Evolutionary conservation across 2,888 invertebrate species (phyloP).

Genomic region (Andrena chrysosceles): DNA sequence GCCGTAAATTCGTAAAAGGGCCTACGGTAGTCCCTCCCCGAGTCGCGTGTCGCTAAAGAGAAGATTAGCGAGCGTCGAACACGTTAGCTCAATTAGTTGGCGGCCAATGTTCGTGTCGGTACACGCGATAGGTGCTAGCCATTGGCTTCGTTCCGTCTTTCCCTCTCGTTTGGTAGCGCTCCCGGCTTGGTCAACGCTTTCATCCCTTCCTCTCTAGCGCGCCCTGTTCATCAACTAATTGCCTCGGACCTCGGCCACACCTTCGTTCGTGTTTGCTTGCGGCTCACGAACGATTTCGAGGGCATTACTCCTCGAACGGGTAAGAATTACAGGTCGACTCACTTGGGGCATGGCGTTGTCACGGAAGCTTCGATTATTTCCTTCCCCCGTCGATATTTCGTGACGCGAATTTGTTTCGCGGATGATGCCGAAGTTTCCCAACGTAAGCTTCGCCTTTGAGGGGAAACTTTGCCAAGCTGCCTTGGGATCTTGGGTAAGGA

Average conservation of each 20-base stretch:
- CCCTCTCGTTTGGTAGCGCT: slow-evolving; percentile 43
- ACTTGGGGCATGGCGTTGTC: slow-evolving; percentile 14
- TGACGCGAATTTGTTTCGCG: slow-evolving; percentile 4
- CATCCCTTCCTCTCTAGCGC: slow-evolving; percentile 70
- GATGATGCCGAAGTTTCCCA: background rate
- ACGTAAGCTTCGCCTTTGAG: background rate
- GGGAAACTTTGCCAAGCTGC: background rate
- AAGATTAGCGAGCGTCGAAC: slow-evolving; percentile 57
- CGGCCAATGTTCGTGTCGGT: slow-evolving; percentile 37
- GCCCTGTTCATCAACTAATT: slow-evolving; percentile 82
- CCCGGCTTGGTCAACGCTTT: slow-evolving; percentile 28
- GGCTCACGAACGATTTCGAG: slow-evolving; percentile 29
- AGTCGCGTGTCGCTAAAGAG: slow-evolving; percentile 54
- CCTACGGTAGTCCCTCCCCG: slow-evolving; percentile 10
- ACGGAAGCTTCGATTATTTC: slow-evolving; percentile 29
- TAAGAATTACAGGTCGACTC: slow-evolving; percentile 31
- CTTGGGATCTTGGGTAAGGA: background rate
- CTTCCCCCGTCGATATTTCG: slow-evolving; percentile 3
- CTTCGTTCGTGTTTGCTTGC: slow-evolving; percentile 56
- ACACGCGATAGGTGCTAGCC: slow-evolving; percentile 35
- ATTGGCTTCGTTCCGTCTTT: slow-evolving; percentile 49
- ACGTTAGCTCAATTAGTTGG: slow-evolving; percentile 58
- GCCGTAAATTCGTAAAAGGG: slow-evolving; percentile 30
- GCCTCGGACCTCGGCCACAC: slow-evolving; percentile 66
- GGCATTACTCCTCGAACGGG: slow-evolving; percentile 34